Conservation (phyloP, 2,113 vertebrate species). For the Odontophorus gujanensis region DNA sequence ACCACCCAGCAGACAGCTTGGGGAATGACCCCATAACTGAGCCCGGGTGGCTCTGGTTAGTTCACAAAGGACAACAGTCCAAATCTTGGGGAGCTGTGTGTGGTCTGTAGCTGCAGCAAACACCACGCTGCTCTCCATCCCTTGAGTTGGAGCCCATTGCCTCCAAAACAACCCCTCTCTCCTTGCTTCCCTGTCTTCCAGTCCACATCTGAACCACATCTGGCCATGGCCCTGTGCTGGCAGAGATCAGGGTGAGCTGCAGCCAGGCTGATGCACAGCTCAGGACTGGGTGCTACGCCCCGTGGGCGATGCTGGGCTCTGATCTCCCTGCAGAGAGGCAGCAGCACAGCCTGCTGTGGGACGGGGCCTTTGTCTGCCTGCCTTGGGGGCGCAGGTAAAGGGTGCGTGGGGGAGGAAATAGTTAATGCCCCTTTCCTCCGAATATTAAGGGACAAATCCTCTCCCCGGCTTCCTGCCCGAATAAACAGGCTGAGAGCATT, state of each 20-base stretch:
- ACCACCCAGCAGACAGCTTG: not conserved
- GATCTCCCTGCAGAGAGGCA: not conserved
- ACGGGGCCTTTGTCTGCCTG: not conserved
- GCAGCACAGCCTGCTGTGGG: not conserved
- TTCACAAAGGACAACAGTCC: not conserved
- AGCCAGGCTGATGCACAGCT: not conserved
- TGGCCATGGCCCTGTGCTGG: not conserved
- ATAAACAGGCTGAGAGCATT: conserved; percentile 20
- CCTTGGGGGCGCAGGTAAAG: fast-evolving
- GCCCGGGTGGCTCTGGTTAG: not conserved
- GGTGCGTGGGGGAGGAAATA: fast-evolving
- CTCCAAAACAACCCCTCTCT: not conserved
- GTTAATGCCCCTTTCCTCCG: not conserved
- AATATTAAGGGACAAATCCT: not conserved
- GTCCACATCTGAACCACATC: not conserved
- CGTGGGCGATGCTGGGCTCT: fast-evolving
- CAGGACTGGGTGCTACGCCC: not conserved
- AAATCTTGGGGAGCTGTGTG: not conserved
- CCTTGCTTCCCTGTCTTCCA: not conserved
- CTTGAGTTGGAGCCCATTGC: fast-evolving
- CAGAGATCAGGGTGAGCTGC: not conserved
- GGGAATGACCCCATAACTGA: not conserved
- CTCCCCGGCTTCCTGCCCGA: conserved; percentile 13
- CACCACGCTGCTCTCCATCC: not conserved
- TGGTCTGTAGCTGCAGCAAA: not conserved